phyloP scores from a whole-genome alignment of 2,888 invertebrate genomes.

The Ochropleura leucogaster region DNA sequence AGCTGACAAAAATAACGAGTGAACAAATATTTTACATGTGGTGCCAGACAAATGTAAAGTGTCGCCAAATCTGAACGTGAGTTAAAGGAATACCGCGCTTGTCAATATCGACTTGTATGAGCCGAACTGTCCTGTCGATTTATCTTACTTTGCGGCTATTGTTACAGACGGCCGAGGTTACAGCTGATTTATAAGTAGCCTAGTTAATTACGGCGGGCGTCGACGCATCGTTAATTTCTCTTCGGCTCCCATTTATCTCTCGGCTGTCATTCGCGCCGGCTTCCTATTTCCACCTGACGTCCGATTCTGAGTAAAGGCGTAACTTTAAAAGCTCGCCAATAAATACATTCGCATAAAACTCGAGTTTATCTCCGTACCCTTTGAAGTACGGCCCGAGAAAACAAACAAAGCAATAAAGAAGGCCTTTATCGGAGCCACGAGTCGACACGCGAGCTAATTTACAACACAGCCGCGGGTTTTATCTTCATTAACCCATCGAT shows the following conservation, averaged over 20 bases:
- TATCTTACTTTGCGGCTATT: slow-evolving; percentile 89
- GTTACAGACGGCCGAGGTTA: slow-evolving; percentile 83
- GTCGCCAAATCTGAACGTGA: slow-evolving; percentile 74
- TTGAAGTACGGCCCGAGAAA: slow-evolving; percentile 90
- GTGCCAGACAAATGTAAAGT: slow-evolving; percentile 42
- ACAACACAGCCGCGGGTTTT: slow-evolving; percentile 90
- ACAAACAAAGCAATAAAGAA: slow-evolving; percentile 91
- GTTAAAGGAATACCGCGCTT: slow-evolving; percentile 79
- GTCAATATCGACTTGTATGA: slow-evolving; percentile 87
- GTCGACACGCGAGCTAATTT: slow-evolving; percentile 91
- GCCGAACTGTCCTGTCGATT: slow-evolving; percentile 86
- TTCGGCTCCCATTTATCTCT: slow-evolving; percentile 79
- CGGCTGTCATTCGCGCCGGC: slow-evolving; percentile 72
- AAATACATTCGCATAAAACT: slow-evolving; percentile 88
- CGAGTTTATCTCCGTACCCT: slow-evolving; percentile 88
- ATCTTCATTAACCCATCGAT: slow-evolving; percentile 91
- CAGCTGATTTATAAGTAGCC: slow-evolving; percentile 88
- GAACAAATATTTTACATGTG: slow-evolving; percentile 64
- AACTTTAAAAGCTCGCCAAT: slow-evolving; percentile 76
- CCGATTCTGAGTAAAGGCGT: slow-evolving; percentile 71
- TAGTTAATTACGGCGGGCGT: slow-evolving; percentile 86
- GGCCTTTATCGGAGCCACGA: slow-evolving; percentile 89
- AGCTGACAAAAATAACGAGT: slow-evolving; percentile 58
- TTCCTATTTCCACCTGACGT: slow-evolving; percentile 76
- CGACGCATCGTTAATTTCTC: slow-evolving; percentile 84